A percentile compares a stretch with the other conserved stretches of the same genome.
Conservation (phyloP, 2,113 vertebrate genomes). For the Azemiops feae region DNA sequence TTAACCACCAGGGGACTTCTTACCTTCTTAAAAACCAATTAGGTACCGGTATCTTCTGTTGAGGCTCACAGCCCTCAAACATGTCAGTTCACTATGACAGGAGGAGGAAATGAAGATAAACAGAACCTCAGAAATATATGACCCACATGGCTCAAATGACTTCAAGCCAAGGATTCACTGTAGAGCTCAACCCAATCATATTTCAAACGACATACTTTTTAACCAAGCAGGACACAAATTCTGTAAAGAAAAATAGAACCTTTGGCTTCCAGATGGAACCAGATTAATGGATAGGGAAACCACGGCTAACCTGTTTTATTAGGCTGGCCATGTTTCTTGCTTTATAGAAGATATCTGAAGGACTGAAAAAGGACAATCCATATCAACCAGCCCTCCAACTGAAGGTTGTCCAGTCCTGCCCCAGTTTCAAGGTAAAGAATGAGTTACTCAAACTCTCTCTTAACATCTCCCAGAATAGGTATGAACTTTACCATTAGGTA, state of each 20-base stretch:
- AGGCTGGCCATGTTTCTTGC: neutral
- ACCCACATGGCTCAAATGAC: neutral
- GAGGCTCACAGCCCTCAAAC: neutral
- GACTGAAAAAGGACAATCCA: neutral
- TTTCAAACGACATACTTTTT: neutral
- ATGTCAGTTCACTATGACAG: neutral
- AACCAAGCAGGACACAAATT: slow-evolving; percentile 15
- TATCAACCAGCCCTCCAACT: neutral
- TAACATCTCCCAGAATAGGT: neutral
- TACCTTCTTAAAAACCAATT: slow-evolving; percentile 33
- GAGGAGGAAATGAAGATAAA: neutral
- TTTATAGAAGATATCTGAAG: neutral
- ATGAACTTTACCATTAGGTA: neutral
- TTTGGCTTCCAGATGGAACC: neutral
- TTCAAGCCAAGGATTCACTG: neutral
- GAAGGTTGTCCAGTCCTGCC: neutral
- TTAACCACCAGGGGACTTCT: neutral
- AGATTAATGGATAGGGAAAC: neutral
- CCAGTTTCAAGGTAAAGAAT: neutral
- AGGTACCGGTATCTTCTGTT: slow-evolving; percentile 1
- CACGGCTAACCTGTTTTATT: neutral
- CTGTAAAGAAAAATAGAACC: neutral
- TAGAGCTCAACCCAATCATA: neutral
- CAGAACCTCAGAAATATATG: neutral
- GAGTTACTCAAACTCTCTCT: neutral